Percentiles rank a stretch among this genome's conserved stretches.
phyloP scores from a whole-genome alignment of 2,113 vertebrate species.

The Paracanthobrama guichenoti region DNA sequence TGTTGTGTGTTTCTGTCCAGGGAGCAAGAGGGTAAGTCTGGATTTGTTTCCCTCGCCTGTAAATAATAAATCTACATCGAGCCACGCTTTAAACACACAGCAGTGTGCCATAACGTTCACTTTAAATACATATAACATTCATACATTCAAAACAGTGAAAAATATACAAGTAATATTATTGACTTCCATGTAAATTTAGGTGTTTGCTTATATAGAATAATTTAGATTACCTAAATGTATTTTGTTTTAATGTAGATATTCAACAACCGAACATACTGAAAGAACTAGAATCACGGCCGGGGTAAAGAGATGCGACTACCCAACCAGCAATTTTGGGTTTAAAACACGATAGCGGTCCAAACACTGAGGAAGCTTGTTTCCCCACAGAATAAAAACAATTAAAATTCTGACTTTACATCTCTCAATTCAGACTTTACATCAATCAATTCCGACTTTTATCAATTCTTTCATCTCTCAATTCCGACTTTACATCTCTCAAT shows the following conservation, averaged over 20 bases:
- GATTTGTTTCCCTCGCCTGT: conserved; percentile 5
- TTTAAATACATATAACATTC: not conserved
- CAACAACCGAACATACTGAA: not conserved
- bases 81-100: not conserved
- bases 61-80: not conserved
- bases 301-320: no score
- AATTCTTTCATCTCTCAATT: no score
- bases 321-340: no score
- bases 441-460: no score
- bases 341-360: no score
- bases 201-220: not conserved
- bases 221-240: not conserved
- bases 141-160: not conserved
- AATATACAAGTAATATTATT: not conserved
- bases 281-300: not conserved
- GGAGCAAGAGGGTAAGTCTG: conserved; percentile 83
- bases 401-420: no score
- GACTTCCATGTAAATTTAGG: not conserved
- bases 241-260: not conserved
- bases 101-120: not conserved
- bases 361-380: no score
- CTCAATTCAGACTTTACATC: no score
- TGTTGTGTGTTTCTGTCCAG: conserved; percentile 67
- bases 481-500: no score
- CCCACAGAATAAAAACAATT: no score